A percentile compares a stretch with the other conserved stretches of the same genome.
phyloP scores from a whole-genome alignment of 2,113 vertebrate species.

The Aix galericulata region DNA sequence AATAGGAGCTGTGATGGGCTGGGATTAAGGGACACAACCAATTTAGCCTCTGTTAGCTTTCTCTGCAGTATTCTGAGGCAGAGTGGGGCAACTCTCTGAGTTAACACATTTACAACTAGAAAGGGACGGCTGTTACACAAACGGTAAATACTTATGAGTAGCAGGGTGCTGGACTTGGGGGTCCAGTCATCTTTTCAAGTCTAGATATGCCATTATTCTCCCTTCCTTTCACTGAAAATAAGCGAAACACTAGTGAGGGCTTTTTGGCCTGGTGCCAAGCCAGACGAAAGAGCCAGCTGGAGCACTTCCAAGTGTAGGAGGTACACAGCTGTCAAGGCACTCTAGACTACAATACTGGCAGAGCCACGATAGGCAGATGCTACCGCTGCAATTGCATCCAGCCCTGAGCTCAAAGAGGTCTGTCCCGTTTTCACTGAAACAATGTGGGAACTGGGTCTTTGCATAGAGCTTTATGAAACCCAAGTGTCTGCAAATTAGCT shows the following conservation, averaged over 20 bases:
- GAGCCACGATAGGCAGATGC: conserved; percentile 53
- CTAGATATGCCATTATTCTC: conserved; percentile 10
- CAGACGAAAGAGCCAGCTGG: conserved; percentile 33
- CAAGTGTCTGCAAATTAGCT: conserved; percentile 17
- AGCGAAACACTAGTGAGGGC: neutral
- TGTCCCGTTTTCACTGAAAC: conserved; percentile 13
- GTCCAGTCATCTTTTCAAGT: neutral
- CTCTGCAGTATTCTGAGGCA: neutral
- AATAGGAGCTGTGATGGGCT: neutral
- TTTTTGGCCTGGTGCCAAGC: neutral
- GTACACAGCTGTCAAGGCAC: conserved; percentile 43
- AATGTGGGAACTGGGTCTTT: conserved; percentile 45
- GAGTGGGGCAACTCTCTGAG: neutral
- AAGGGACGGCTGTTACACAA: neutral
- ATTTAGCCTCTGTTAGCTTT: neutral
- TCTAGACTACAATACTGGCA: conserved; percentile 63
- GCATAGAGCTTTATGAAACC: conserved; percentile 20
- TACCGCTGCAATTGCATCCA: conserved; percentile 28
- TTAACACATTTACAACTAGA: neutral
- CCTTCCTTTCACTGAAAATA: conserved; percentile 5
- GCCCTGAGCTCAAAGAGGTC: neutral
- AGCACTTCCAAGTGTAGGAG: conserved; percentile 50
- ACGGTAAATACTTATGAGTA: neutral
- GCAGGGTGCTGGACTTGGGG: neutral
- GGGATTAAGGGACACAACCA: neutral